Conservation (phyloP, 1,140 invertebrate genomes). For the Telenomus remus region DNA sequence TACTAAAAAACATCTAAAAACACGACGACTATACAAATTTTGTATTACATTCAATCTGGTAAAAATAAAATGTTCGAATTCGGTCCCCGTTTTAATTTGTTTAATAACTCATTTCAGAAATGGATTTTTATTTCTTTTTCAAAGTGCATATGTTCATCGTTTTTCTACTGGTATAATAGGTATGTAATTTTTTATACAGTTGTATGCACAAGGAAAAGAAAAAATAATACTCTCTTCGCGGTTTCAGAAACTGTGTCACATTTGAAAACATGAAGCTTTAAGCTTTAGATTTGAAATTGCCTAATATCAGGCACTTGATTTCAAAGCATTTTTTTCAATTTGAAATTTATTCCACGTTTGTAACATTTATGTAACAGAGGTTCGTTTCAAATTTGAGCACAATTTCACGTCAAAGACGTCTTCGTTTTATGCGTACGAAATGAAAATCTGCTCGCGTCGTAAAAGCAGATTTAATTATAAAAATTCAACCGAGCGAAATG, state of each 20-base stretch:
- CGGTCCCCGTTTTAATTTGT: too few relatives aligned
- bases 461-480: background rate
- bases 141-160: too few relatives aligned
- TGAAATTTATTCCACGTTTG: background rate
- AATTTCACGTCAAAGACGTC: too few relatives aligned
- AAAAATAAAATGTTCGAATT: too few relatives aligned
- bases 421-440: too few relatives aligned
- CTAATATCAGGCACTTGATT: background rate
- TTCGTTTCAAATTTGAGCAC: too few relatives aligned
- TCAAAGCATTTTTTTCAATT: background rate
- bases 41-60: background rate
- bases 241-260: background rate
- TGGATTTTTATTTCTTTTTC: too few relatives aligned
- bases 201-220: background rate
- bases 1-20: constrained; percentile 1
- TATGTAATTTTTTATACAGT: background rate
- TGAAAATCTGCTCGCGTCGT: too few relatives aligned
- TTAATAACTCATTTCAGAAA: too few relatives aligned
- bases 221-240: background rate
- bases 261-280: background rate
- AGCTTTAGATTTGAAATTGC: background rate
- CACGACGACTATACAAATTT: background rate
- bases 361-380: too few relatives aligned
- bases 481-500: constrained; percentile 1
- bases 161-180: background rate